Evolutionary conservation across 1,140 invertebrate species (phyloP), one percentile per base, ranked within the genome.

Genomic region (Nixonia krombeini): DNA sequence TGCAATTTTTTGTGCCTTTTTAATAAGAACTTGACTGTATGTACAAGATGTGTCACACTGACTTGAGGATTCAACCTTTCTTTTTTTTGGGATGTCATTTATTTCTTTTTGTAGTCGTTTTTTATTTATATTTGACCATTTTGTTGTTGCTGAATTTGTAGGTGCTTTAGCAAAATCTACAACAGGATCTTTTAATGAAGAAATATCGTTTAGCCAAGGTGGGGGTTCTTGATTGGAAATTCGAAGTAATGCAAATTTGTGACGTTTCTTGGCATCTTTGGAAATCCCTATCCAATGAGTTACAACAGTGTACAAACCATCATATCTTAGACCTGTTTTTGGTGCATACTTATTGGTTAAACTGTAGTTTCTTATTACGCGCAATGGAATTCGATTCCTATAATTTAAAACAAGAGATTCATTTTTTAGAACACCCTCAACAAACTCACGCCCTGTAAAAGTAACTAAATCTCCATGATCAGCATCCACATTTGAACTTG

Each of bases 291-390:
- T 76, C 83, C 83, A 85, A 12, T 71, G 71, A 2, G 72, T 64
- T 7, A 74, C 55, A 0, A 84, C 74, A 2, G 69, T 55, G 13
- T 83, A 85, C 1, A 85, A 61, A 18, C 83, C 83, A 46, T 85
- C 83, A 15, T 85, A 84, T 10, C 82, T 70, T 4, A 80, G 75
- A 3, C 82, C 83, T 0, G 81, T 84, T 63, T 79, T 80, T 26
- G 82, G 83, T 2, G 83, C 80, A 42, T 73, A 81, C 15, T 74
- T 53, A 23, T 84, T 80, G 2, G 74, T 69, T 2, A 83, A 31
- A 70, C 75, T 81, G 49, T 76, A 82, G 33, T 81, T 77, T 33
- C 82, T 73, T 1, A 84, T 70, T 9, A 84, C 35, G 31, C 83
- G 67, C 16, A 84, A 16, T 3, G 82, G 83, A 41, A 84, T 75